A percentile compares a stretch with the other conserved stretches of the same genome.
These are phyloP conservation scores for Actinia tenebrosa DNA, from an alignment of 64 coral and sea anemone genomes.

Conservation along the genomic window DNA sequence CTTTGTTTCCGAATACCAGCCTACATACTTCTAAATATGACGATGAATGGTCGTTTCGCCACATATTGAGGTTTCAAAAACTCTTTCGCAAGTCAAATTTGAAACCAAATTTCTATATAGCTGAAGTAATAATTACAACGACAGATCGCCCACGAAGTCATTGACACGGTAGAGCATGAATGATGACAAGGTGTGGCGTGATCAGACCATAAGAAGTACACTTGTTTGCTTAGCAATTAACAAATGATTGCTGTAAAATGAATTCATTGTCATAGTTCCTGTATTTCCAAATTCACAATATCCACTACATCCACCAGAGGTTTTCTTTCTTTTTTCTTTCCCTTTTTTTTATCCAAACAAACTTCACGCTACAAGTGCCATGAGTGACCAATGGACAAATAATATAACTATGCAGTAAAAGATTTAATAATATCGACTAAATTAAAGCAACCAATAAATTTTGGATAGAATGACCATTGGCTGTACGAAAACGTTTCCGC, in stretches of 20 bases:
- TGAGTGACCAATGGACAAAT: too few species aligned
- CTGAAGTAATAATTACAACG: neutral
- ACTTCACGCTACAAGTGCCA: too few species aligned
- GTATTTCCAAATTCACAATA: neutral
- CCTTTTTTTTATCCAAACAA: too few species aligned
- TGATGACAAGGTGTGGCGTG: conserved; percentile 9
- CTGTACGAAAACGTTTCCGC: too few species aligned
- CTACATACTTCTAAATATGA: neutral
- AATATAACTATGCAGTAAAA: too few species aligned
- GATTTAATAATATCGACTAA: neutral
- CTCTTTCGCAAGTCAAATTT: neutral
- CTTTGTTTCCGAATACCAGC: neutral
- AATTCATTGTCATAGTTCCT: neutral
- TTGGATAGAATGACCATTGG: too few species aligned
- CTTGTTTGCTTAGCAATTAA: neutral
- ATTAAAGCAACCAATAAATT: neutral
- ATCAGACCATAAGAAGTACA: neutral
- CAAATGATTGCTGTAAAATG: neutral
- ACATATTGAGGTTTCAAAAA: neutral
- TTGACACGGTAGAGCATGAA: neutral
- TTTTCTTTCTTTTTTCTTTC: neutral
- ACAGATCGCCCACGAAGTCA: neutral
- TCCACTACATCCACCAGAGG: neutral
- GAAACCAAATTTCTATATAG: neutral
- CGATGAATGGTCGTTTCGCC: neutral